Evolutionary conservation across 2,797 vertebrate genomes (phyloP), one percentile per base, ranked within the genome.

Genomic region (Silurus aristotelis): DNA sequence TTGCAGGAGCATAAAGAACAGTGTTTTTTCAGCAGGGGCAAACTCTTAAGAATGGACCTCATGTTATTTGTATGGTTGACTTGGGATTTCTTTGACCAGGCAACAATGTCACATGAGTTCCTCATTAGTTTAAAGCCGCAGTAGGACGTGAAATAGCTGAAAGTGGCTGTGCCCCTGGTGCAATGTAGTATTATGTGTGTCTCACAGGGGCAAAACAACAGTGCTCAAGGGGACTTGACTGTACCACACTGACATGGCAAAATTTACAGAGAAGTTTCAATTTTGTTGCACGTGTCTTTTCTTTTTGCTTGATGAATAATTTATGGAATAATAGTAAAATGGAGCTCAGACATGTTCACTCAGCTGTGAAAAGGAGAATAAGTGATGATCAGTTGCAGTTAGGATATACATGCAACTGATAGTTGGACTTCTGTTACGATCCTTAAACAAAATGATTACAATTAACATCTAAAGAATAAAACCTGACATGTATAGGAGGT

Each of bases 31-130:
- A 83, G 25, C 31, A 73, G 6, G 58, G n/a, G 10, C 61, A 55
- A 70, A 55, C 63, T 46, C 84, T 66, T 77, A 15, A 61, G 61
- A 81, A 81, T 58, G 61, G 60, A 27, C 67, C 25, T 19, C 7
- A 3, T 80, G 27, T 68, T 79, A 58, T 87, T 87, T 19, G 9
- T 61, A 64, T 70, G 56, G 17, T 43, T 48, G 61, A 75, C 55
- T 22, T 20, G 61, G 27, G 13, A 25, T 31, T 63, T 70, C 52
- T 55, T 31, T 64, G n/a, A 46, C 48, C 48, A 25, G 58, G 77
- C 48, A 80, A 55, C 55, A 31, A 17, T n/a, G 22, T 73, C 19
- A 63, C 67, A 81, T 75, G 48, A 10, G 48, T 52, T 52, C 48
- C 1, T 10, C 48, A 52, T 52, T 52, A 7, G 6, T 75, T 81